Evolutionary conservation across 1,140 invertebrate genomes (phyloP).

Genomic region (Condylostylus longicornis): DNA sequence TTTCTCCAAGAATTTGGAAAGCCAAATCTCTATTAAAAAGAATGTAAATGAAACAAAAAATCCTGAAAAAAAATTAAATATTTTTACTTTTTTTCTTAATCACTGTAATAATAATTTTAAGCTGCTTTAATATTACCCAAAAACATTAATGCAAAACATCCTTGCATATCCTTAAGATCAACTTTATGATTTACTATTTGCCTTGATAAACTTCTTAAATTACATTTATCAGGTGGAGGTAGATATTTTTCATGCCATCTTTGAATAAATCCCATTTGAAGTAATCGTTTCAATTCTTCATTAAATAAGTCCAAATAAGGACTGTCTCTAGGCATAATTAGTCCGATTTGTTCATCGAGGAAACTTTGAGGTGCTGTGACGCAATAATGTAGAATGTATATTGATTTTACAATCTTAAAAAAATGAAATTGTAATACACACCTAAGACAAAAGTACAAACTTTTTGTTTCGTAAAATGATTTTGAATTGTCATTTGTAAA

Average conservation of each 20-base stretch:
- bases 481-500: conserved; percentile 37
- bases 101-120: no score
- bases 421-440: background rate
- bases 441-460: conserved; percentile 25
- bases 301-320: conserved; percentile 55
- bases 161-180: conserved; percentile 77
- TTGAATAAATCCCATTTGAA: conserved; percentile 67
- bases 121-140: no score
- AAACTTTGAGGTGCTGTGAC: conserved; percentile 57
- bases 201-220: conserved; percentile 35
- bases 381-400: conserved; percentile 2
- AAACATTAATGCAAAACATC: conserved; percentile 36
- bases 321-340: conserved; percentile 54
- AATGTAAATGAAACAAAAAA: no score
- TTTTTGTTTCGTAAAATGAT: conserved; percentile 26
- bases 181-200: conserved; percentile 71
- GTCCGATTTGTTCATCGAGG: conserved; percentile 59
- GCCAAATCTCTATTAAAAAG: no score
- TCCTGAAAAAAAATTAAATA: no score
- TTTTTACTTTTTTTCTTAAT: no score
- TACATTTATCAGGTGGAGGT: conserved; percentile 64
- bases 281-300: conserved; percentile 54
- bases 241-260: conserved; percentile 67
- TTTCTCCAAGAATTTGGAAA: no score
- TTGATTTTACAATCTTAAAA: background rate